These are phyloP conservation scores for Megaustenia siamemsis DNA, from an alignment of 2,888 invertebrate species.

Conservation along the genomic window DNA sequence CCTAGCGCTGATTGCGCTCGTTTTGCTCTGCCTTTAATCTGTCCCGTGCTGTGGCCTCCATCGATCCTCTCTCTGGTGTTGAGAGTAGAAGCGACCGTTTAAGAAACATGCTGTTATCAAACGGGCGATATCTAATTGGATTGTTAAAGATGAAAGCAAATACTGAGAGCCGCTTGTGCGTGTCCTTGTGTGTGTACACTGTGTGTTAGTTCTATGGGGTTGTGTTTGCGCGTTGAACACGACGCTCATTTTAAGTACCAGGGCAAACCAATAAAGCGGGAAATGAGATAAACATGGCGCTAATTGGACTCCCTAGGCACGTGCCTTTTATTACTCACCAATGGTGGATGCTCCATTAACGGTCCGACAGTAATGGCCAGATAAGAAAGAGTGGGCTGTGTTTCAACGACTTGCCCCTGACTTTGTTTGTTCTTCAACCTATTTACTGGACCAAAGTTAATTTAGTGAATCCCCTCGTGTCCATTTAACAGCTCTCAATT, in stretches of 20 bases:
- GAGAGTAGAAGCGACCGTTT: neutral
- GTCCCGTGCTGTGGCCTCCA: neutral
- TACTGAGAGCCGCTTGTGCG: neutral
- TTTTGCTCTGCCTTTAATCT: neutral
- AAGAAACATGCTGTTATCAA: constrained; percentile 17
- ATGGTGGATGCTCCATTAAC: neutral
- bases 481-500: neutral
- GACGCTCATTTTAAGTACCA: neutral
- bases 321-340: no score
- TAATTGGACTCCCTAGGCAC: neutral
- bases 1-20: no score
- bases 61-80: constrained; percentile 15
- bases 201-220: neutral
- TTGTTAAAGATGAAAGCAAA: constrained; percentile 39
- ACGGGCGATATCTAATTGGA: constrained; percentile 27
- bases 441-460: neutral
- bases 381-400: neutral
- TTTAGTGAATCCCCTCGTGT: neutral
- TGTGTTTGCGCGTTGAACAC: neutral
- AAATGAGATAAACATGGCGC: neutral
- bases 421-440: neutral
- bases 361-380: no score
- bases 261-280: neutral
- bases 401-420: neutral
- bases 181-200: neutral